Evolutionary conservation across 2,888 invertebrate genomes (phyloP), one percentile per base, ranked within the genome.

Genomic region (Rhyacophila evoluta): DNA sequence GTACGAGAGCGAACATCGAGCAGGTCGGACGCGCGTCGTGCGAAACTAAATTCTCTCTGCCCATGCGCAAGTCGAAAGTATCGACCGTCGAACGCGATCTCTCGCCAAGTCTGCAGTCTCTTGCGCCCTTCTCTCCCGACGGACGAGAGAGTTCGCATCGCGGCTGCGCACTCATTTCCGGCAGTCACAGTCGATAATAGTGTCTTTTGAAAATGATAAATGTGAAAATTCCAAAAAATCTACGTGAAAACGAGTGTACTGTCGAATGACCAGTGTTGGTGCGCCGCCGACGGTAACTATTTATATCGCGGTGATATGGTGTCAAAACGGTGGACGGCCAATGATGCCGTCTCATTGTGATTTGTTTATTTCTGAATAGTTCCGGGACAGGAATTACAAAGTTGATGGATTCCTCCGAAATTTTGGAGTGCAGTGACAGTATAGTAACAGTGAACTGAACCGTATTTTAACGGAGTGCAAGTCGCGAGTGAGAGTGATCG

Each of bases 1-100:
- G 90, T 90, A 88, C 88, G 88, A 89, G 87, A 88, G 87, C 87
- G 88, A 89, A 88, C 85, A 85, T 87, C 87, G 86, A 85, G 84
- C 85, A 84, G 83, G 84, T 83, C 84, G 84, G 82, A 82, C 83
- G 84, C 84, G 84, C 83, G 84, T 84, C 85, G 84, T 85, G 84
- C 83, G 84, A 83, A 84, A 84, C 83, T 84, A 84, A 84, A 84
- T n/a, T 85, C 85, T 84, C 86, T 86, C 86, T 85, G 84, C 69
- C 11, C n/a, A 10, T 69, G 33, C 71, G 67, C 72, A 73, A 67
- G 70, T 33, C 73, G 69, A 28, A 72, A 36, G 67, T 69, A 72
- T 68, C 79, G 79, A 74, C 77, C 77, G 77, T 15, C 71, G 74
- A 78, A 67, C 77, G 80, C 79, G 79, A 78, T 55, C 75, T 55